Evolutionary conservation across 2,113 vertebrate genomes (phyloP).

Genomic region (Eclectus roratus): DNA sequence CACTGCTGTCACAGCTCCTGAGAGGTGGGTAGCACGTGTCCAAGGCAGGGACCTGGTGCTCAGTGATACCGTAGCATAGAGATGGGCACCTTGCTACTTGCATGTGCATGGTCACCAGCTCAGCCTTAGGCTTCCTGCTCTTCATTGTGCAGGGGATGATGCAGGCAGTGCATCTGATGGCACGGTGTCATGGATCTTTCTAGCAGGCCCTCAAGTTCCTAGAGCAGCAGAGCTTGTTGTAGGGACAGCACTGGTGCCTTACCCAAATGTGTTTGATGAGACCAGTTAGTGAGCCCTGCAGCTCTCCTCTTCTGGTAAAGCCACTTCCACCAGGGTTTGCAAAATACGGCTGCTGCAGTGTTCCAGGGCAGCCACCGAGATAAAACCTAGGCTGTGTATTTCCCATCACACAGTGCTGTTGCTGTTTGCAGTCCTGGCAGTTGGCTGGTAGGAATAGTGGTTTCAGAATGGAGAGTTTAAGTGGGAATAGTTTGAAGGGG

Average conservation of each 20-base stretch:
- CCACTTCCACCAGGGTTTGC: neutral
- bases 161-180: rapidly evolving
- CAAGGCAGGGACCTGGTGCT: neutral
- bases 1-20: neutral
- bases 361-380: neutral
- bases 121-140: neutral
- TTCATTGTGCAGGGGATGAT: neutral
- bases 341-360: neutral
- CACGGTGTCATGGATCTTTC: neutral
- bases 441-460: neutral
- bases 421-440: neutral
- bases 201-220: neutral
- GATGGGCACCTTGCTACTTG: neutral
- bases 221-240: neutral
- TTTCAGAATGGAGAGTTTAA: neutral
- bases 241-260: neutral
- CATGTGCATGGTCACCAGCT: neutral
- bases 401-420: neutral
- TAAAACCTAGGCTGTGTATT: neutral
- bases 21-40: neutral
- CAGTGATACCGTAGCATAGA: neutral
- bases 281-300: neutral
- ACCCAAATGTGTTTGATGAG: neutral
- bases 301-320: neutral
- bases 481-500: neutral